Conservation (phyloP, 2,888 invertebrate genomes). For the Altica lythri region DNA sequence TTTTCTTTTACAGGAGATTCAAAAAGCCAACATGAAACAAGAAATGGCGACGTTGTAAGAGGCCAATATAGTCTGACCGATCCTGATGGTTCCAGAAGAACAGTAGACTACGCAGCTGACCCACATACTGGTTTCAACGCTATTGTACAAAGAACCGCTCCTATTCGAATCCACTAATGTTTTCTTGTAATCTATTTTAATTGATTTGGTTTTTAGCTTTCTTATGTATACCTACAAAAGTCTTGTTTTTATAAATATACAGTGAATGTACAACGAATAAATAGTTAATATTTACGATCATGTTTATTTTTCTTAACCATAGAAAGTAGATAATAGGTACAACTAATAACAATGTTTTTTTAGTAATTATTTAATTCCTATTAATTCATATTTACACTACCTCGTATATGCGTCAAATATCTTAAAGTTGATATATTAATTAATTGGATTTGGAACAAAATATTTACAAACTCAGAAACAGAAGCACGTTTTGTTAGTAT, state of each 20-base stretch:
- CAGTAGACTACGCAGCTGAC: constrained; percentile 52
- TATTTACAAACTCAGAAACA: too few relatives aligned
- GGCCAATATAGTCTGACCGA: constrained; percentile 54
- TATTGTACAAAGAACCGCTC: constrained; percentile 49
- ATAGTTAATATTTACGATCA: constrained; percentile 3
- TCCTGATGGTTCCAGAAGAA: constrained; percentile 52
- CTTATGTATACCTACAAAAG: not conserved
- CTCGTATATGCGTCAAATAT: too few relatives aligned
- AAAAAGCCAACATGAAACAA: constrained; percentile 53
- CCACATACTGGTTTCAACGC: constrained; percentile 53
- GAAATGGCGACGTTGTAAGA: constrained; percentile 52
- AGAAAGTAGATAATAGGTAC: too few relatives aligned
- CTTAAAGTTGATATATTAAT: too few relatives aligned
- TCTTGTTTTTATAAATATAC: not conserved
- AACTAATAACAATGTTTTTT: too few relatives aligned
- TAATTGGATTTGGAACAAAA: too few relatives aligned
- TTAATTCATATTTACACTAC: too few relatives aligned
- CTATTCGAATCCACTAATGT: constrained; percentile 15
- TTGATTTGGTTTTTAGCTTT: constrained; percentile 25
- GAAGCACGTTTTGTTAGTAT: too few relatives aligned
- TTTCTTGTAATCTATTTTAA: not conserved
- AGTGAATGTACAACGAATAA: constrained; percentile 14
- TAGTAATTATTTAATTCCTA: too few relatives aligned
- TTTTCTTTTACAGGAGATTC: constrained; percentile 51
- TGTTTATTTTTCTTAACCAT: not conserved